These are phyloP conservation scores for Coracopsis vasa DNA, from an alignment of 2,113 vertebrate species.

Conservation along the genomic window DNA sequence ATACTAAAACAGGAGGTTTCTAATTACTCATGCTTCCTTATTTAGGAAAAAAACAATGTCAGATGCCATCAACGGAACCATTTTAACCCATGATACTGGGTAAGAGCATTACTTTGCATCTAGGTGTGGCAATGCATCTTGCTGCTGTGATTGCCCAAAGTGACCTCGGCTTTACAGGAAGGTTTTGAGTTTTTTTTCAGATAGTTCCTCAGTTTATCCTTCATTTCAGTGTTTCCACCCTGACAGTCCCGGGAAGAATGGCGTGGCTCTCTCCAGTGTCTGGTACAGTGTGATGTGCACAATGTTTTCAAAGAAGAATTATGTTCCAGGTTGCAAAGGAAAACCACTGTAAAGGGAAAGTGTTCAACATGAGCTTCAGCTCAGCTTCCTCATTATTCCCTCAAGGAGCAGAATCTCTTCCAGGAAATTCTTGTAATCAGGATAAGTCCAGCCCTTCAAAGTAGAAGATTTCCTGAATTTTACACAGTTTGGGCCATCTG, in stretches of 20 bases:
- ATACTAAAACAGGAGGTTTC: conserved; percentile 47
- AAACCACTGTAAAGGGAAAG: background rate
- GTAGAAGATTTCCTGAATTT: background rate
- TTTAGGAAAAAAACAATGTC: conserved; percentile 4
- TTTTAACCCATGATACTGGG: background rate
- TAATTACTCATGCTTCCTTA: conserved; percentile 40
- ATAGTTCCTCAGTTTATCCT: background rate
- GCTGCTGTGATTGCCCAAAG: background rate
- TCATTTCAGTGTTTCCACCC: background rate
- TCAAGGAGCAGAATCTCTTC: conserved; percentile 22
- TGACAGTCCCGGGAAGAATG: background rate
- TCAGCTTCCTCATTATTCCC: conserved; percentile 32
- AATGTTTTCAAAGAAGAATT: background rate
- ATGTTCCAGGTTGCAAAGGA: background rate
- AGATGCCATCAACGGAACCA: background rate
- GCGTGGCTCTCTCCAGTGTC: background rate
- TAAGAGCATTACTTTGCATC: background rate
- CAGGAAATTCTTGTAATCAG: background rate
- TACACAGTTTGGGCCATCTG: background rate
- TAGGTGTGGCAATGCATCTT: background rate
- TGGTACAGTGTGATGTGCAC: background rate
- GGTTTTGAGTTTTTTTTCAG: background rate
- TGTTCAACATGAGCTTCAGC: background rate
- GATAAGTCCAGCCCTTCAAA: background rate
- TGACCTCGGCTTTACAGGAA: background rate